Evolutionary conservation across 2,888 invertebrate species (phyloP).

Genomic region (Sphaerophoria rueppellii): DNA sequence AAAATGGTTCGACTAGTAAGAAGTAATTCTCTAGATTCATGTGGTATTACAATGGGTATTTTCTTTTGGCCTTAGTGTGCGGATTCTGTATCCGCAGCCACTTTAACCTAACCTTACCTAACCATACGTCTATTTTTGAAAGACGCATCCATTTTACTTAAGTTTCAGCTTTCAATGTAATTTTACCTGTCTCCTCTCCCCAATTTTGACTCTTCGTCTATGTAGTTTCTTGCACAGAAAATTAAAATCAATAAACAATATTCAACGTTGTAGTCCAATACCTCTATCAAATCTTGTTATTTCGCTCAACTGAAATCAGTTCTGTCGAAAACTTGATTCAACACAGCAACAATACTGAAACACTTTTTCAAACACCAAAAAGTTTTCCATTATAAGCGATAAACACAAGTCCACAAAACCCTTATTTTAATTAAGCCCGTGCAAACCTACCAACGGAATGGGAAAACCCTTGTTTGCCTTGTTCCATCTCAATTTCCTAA

Average conservation of each 20-base stretch:
- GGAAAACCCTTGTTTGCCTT: neutral
- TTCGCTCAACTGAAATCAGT: conserved; percentile 1
- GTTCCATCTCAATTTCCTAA: neutral
- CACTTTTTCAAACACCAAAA: conserved; percentile 6
- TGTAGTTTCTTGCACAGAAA: no score
- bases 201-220: no score
- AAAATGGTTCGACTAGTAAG: no score
- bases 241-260: neutral
- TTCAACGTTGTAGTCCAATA: neutral
- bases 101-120: no score
- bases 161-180: no score
- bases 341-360: neutral
- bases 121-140: no score
- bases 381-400: conserved; percentile 1
- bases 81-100: no score
- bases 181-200: no score
- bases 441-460: neutral
- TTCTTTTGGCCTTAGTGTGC: no score
- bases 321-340: neutral
- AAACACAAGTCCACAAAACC: conserved; percentile 4
- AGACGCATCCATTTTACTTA: no score
- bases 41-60: no score
- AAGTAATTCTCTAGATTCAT: no score
- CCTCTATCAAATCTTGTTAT: conserved; percentile 7
- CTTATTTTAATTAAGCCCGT: conserved; percentile 13